Base-by-base conservation (phyloP, 2,888 invertebrate species). In the Amphipyra berbera region DNA sequence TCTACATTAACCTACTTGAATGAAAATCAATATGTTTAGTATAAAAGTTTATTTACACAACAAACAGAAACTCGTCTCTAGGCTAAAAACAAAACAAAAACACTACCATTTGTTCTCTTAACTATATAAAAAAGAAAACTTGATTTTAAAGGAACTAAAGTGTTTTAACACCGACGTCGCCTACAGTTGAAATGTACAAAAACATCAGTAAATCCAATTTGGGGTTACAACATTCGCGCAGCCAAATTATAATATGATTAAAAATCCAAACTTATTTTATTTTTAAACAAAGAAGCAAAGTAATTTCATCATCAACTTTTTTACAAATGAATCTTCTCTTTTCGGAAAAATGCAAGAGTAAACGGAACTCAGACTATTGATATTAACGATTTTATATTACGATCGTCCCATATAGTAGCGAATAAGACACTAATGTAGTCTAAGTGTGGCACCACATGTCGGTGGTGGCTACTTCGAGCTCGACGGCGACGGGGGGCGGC, bases 151-250 rank as follows among this genome's bases (percentile, higher is more conserved):
- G 64, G 68, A 63, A 73, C 76, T 55, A 49, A 61, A 76, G 80
- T 84, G 91, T 90, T 92, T 93, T 93, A 93, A 92, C 90, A 92
- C 93, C 92, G 91, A 93, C 92, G 81, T 88, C 90, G 82, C 87
- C 87, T 83, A 82, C 76, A 81, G 68, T 69, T 69, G 61, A 45
- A 48, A 59, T 55, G 52, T 72, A 64, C 61, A 72, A 57, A 71
- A 54, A 72, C 48, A 49, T 50, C 33, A 45, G 45, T 42, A 44
- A 59, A 42, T 68, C 60, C 52, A 73, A 52, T 54, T 21, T 7
- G 42, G 38, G 44, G 44, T 61, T 46, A 48, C 52, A 67, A 35
- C 48, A 46, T 55, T 40, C 53, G 40, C 49, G 47, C 63, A 56
- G 45, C 55, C 76, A 70, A 70, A 69, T 64, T 55, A 53, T 63